Percentiles rank a stretch among this genome's conserved stretches.
Evolutionary conservation across 2,888 invertebrate genomes (phyloP).

Genomic region (Rhagium mordax): DNA sequence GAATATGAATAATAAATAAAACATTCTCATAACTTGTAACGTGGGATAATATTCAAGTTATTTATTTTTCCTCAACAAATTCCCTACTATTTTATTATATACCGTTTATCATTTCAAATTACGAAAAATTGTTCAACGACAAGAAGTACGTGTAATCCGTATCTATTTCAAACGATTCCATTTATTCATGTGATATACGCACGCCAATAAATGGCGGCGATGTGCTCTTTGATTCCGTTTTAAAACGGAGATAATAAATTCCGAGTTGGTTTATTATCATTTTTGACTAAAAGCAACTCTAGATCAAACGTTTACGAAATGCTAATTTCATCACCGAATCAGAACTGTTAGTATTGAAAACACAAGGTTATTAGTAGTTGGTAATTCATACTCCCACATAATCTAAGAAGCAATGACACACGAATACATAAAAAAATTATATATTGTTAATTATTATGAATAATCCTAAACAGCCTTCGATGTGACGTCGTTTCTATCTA

Average conservation of each 20-base stretch:
- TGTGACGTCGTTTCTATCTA: no score
- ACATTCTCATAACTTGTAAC: conserved; percentile 54
- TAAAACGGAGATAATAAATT: background rate
- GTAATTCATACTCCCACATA: no score
- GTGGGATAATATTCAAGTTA: conserved; percentile 50
- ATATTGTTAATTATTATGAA: no score
- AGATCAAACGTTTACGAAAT: no score
- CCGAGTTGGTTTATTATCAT: background rate
- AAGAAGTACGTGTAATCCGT: conserved; percentile 34
- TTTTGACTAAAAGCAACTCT: background rate
- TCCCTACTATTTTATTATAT: conserved; percentile 49
- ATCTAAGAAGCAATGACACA: no score
- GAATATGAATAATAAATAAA: conserved; percentile 60
- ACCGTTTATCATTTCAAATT: conserved; percentile 48
- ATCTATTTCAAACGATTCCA: conserved; percentile 30
- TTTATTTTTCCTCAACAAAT: background rate
- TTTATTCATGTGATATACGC: background rate
- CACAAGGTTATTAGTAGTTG: no score
- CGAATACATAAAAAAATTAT: no score
- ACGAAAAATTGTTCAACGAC: conserved; percentile 36
- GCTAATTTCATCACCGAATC: no score
- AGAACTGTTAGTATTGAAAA: no score
- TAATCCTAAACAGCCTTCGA: no score
- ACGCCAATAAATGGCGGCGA: background rate
- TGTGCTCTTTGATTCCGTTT: background rate